These are phyloP conservation scores for Trichomalopsis sarcophagae DNA, from an alignment of 1,140 invertebrate genomes.

Conservation along the genomic window DNA sequence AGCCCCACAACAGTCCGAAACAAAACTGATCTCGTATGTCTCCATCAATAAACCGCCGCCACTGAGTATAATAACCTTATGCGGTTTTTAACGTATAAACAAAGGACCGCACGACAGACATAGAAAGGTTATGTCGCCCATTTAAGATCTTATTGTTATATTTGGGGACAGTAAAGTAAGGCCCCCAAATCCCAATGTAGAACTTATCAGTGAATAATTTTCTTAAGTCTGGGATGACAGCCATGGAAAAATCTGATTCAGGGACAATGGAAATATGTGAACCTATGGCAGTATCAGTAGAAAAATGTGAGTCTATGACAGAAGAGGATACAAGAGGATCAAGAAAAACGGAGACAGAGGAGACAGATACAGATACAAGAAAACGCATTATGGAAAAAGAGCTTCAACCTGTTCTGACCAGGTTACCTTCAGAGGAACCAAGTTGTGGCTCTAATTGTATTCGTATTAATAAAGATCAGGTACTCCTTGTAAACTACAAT, in stretches of 20 bases:
- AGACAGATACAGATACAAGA: conserved; percentile 8
- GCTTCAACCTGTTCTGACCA: conserved; percentile 58
- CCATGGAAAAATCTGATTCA: background rate
- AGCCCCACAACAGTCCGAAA: conserved; percentile 55
- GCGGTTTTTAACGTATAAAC: too few species aligned
- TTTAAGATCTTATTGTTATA: too few species aligned
- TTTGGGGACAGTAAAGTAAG: too few species aligned
- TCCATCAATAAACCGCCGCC: too few species aligned
- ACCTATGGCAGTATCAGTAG: background rate
- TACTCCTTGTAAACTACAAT: conserved; percentile 36
- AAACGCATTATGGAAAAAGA: conserved; percentile 53
- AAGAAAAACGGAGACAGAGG: background rate
- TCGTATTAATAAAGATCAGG: conserved; percentile 62
- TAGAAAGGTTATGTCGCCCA: too few species aligned
- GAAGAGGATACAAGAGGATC: background rate
- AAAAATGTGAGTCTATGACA: background rate
- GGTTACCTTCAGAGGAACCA: conserved; percentile 46
- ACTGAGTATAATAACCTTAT: too few species aligned
- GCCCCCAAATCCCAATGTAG: too few species aligned
- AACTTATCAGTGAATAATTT: background rate
- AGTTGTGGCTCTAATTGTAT: conserved; percentile 52
- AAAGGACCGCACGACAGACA: too few species aligned
- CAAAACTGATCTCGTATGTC: too few species aligned
- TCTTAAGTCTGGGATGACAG: background rate
- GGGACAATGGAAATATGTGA: background rate